Evolutionary conservation across 2,113 vertebrate genomes (phyloP), one percentile per base, ranked within the genome.

Genomic region (Alectura lathami): DNA sequence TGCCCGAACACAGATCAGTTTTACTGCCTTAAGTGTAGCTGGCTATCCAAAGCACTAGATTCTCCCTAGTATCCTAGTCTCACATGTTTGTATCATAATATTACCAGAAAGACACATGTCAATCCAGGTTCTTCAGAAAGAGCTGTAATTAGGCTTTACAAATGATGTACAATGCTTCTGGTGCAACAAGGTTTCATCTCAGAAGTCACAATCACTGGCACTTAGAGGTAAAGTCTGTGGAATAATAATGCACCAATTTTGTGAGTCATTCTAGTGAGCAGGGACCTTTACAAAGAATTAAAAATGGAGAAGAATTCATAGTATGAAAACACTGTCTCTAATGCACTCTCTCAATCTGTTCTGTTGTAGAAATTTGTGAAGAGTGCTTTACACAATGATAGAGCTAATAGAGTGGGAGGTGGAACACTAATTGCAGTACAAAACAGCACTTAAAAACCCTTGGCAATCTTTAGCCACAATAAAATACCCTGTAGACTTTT

Each of bases 401-500:
- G 54, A 78, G 48, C 79, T 90, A 73, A 78, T 74, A 74, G 75
- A 78, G 60, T 45, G 68, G 79, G 83, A 88, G 75, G 74, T 77
- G 59, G 59, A 90, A 77, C 86, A 38, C 60, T 85, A 94, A 94
- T 92, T 88, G 92, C 66, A 66, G 87, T 45, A 88, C 70, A 84
- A 79, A 91, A 66, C 66, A 85, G 70, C 69, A 32, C 45, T 91
- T 85, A 60, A 82, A 84, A 51, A 13, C 50, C 70, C 56, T 70
- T 78, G 75, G 70, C 48, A 82, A 74, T 78, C 53, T 47, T 64
- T 53, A 74, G 45, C 54, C 78, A 29, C 43, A 38, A 13, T 85
- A 60, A 88, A 69, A 66, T 45, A 32, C 66, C 66, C 50, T 62
- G 9, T 47, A 69, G 70, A 51, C 45, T 45, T 81, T 70, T 83